These are phyloP conservation scores for Drosophila mayri DNA, from an alignment of 1,140 invertebrate genomes.

Conservation along the genomic window DNA sequence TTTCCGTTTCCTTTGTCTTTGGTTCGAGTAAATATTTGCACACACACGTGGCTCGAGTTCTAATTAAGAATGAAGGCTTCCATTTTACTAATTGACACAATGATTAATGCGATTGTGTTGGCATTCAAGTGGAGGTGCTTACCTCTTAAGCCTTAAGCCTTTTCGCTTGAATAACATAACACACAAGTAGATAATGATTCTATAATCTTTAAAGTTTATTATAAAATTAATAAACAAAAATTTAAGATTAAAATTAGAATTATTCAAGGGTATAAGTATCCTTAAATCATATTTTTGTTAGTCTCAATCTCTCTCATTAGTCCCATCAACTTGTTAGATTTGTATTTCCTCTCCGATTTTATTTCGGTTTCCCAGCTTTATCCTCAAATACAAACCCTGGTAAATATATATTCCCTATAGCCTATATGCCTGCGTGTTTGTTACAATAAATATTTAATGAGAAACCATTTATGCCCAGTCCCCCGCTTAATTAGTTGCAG, in stretches of 20 bases:
- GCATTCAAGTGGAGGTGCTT: not conserved
- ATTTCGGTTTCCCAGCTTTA: not conserved
- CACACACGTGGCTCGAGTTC: not conserved
- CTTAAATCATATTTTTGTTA: not conserved
- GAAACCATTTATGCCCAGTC: constrained; percentile 51
- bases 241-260: not conserved
- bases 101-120: constrained; percentile 36
- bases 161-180: not conserved
- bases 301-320: not conserved
- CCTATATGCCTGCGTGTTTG: constrained; percentile 6
- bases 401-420: not conserved
- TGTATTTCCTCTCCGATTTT: not conserved
- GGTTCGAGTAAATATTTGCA: constrained; percentile 24
- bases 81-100: constrained; percentile 46
- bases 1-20: constrained; percentile 6
- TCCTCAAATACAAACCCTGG: not conserved
- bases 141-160: not conserved
- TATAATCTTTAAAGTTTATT: not conserved
- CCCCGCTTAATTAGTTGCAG: constrained; percentile 63
- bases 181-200: not conserved
- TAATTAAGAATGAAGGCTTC: constrained; percentile 37
- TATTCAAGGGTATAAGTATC: too few species aligned
- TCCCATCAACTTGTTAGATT: not conserved
- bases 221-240: too few species aligned
- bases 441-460: constrained; percentile 67